These are phyloP conservation scores for Peucedramus taeniatus DNA, from an alignment of 2,113 vertebrate genomes.

Conservation along the genomic window DNA sequence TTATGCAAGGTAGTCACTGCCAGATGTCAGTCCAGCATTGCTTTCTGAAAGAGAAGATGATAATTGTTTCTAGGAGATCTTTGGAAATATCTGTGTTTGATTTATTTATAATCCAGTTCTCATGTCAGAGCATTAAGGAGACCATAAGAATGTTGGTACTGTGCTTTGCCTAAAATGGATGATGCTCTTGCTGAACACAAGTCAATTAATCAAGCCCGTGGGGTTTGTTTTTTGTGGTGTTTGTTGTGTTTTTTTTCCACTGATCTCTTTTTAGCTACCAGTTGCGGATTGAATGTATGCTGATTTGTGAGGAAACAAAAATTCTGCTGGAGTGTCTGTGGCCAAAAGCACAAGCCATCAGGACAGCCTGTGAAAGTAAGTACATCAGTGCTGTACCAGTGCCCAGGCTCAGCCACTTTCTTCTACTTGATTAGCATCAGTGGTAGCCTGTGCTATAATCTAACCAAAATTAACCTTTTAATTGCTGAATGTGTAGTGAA, in stretches of 20 bases:
- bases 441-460: not conserved
- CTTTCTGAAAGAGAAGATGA: not conserved
- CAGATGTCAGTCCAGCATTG: slow-evolving; percentile 15
- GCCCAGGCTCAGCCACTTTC: not conserved
- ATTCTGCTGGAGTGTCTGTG: slow-evolving; percentile 80
- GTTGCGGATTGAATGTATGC: slow-evolving; percentile 89
- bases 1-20: slow-evolving; percentile 20
- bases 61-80: slow-evolving; percentile 23
- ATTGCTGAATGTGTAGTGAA: rapidly evolving
- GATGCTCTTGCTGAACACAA: not conserved
- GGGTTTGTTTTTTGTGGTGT: not conserved
- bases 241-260: not conserved
- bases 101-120: slow-evolving; percentile 36
- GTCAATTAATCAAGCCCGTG: not conserved
- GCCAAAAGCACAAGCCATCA: slow-evolving; percentile 82
- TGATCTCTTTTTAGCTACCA: slow-evolving; percentile 78
- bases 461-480: not conserved
- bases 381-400: not conserved
- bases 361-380: slow-evolving; percentile 85
- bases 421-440: not conserved
- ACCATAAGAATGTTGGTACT: not conserved
- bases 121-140: not conserved
- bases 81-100: slow-evolving; percentile 10
- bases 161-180: not conserved
- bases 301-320: slow-evolving; percentile 83